Evolutionary conservation across 2,888 invertebrate species (phyloP), one percentile per base, ranked within the genome.

Genomic region (Cheilosia urbana): DNA sequence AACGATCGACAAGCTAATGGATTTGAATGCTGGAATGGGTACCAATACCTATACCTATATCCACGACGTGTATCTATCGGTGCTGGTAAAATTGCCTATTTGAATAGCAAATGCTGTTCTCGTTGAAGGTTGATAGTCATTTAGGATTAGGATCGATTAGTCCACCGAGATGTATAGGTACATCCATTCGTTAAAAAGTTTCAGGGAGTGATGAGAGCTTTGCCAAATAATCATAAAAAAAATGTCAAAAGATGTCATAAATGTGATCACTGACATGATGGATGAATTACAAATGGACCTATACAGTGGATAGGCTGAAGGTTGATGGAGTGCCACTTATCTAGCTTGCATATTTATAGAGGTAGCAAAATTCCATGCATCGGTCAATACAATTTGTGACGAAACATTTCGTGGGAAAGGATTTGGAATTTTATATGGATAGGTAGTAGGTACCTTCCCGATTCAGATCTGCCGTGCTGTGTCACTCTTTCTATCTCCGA

Each of bases 71-170:
- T 13, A 37, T 13, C 37, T 5, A 19, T 66, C 24, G 11, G 19
- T 19, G 21, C 51, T 40, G 11, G 34, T 47, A 11, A 42, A 69
- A 75, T 75, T 73, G 75, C 40, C 62, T 49, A 78, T 78, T 78
- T 71, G 63, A 55, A 63, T 57, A 15, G 57, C 0, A 24, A 24
- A 21, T 47, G 19, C 30, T 57, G 24, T 40, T n/a, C 47, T 19
- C 49, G 55, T 49, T 68, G 37, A 66, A 72, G 42, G 65, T 53
- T 11, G 51, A 24, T 37, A 63, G 66, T 51, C 83, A 73, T 60
- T 78, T 37, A 68, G 83, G 72, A 83, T 78, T 73, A 69, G 73
- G 68, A 78, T 78, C 73, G 78, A 78, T 83, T 83, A 83, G 83
- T 37, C 58, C 17, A 68, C 58, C 24, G 58, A 60, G 6, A 76